phyloP scores from a whole-genome alignment of 2,113 vertebrate genomes.

The Apistogramma diplotaenia region DNA sequence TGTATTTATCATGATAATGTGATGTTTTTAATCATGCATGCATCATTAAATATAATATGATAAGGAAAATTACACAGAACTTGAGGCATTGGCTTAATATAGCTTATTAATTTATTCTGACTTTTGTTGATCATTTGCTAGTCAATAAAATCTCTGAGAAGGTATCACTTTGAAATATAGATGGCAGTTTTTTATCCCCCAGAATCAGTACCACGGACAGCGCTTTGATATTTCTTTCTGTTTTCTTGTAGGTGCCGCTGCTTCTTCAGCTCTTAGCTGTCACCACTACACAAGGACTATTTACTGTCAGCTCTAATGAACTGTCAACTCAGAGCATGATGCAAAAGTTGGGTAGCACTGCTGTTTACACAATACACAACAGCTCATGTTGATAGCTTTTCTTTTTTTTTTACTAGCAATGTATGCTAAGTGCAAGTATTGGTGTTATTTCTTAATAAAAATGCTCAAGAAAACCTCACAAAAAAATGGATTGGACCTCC shows the following conservation, averaged over 20 bases:
- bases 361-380: background rate
- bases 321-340: background rate
- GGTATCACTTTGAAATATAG: background rate
- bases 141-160: background rate
- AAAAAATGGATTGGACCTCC: background rate
- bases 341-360: background rate
- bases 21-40: slow-evolving; percentile 18
- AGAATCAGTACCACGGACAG: slow-evolving; percentile 4
- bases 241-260: background rate
- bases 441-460: background rate
- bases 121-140: background rate
- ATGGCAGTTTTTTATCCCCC: background rate
- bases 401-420: too few species aligned
- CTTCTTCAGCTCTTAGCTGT: background rate
- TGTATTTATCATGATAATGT: slow-evolving; percentile 12
- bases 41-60: slow-evolving; percentile 20
- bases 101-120: background rate
- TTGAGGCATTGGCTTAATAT: background rate
- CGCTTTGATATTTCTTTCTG: background rate
- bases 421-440: too few species aligned
- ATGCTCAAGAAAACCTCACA: background rate
- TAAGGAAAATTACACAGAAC: slow-evolving; percentile 12
- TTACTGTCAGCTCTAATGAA: background rate
- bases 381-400: background rate
- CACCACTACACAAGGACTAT: background rate